These are phyloP conservation scores for Drosophila ananassae DNA, from an alignment of 1,140 invertebrate genomes.

Conservation along the genomic window DNA sequence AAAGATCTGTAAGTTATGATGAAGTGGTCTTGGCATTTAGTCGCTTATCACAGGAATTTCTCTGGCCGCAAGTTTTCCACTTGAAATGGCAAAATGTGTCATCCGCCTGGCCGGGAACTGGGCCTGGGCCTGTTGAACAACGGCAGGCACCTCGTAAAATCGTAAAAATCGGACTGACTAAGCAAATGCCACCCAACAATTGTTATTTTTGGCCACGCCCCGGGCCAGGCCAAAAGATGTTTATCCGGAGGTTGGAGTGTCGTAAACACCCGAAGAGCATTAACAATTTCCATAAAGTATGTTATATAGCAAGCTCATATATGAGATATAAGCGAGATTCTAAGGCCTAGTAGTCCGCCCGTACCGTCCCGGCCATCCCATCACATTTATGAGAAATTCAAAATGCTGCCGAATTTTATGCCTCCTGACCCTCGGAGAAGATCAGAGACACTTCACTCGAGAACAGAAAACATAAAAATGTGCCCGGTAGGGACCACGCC, in stretches of 20 bases:
- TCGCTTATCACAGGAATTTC: constrained; percentile 16
- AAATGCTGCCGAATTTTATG: constrained; percentile 60
- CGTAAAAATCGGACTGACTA: constrained; percentile 39
- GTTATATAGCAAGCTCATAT: constrained; percentile 25
- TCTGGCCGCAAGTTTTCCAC: not conserved
- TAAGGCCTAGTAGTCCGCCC: constrained; percentile 11
- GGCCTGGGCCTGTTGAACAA: too few relatives aligned
- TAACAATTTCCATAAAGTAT: constrained; percentile 60
- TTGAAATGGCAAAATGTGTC: constrained; percentile 29
- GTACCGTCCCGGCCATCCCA: constrained; percentile 2
- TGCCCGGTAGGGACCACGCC: constrained; percentile 56
- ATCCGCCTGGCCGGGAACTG: constrained; percentile 8
- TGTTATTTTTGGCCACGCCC: constrained; percentile 25
- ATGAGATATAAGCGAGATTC: constrained; percentile 26
- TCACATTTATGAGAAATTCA: constrained; percentile 57
- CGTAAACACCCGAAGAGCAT: constrained; percentile 47
- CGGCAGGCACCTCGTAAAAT: constrained; percentile 39
- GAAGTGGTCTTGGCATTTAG: constrained; percentile 2
- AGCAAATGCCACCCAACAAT: constrained; percentile 37
- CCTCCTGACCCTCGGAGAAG: constrained; percentile 13
- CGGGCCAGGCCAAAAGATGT: constrained; percentile 11
- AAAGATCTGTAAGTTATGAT: constrained; percentile 27
- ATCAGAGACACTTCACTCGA: constrained; percentile 31
- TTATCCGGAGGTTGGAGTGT: constrained; percentile 16
- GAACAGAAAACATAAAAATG: constrained; percentile 39